Evolutionary conservation across 2,797 vertebrate genomes (phyloP).

Genomic region (Nothura maculosa): DNA sequence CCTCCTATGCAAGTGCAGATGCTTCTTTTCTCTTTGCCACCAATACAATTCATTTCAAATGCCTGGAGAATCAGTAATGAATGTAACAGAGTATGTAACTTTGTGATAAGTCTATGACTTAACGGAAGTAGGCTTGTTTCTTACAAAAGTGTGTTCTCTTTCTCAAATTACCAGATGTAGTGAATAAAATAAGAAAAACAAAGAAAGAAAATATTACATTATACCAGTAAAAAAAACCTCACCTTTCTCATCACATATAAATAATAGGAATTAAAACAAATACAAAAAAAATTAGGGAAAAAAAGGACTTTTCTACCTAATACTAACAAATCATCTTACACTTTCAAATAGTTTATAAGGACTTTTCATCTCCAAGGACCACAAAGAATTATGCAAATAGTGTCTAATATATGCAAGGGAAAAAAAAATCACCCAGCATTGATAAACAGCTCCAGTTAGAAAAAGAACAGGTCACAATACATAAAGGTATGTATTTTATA

Average conservation of each 20-base stretch:
- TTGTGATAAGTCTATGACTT: background rate
- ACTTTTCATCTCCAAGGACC: background rate
- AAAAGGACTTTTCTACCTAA: background rate
- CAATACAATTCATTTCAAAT: constrained; percentile 43
- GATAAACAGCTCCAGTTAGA: background rate
- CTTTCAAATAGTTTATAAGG: background rate
- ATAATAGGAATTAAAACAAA: background rate
- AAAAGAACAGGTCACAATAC: background rate
- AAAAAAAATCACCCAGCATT: constrained; percentile 12
- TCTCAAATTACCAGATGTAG: background rate
- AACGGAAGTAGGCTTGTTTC: background rate
- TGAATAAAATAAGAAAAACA: background rate
- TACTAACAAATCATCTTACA: background rate
- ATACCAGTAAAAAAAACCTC: background rate
- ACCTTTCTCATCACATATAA: background rate
- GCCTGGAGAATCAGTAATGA: constrained; percentile 19
- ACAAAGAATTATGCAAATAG: background rate
- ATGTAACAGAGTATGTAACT: too few species aligned
- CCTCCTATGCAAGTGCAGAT: background rate
- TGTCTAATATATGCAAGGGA: background rate
- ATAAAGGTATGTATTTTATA: background rate
- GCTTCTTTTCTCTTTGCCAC: constrained; percentile 27
- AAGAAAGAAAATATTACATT: background rate
- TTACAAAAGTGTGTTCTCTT: background rate
- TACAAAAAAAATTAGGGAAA: background rate